Evolutionary conservation across 2,113 vertebrate genomes (phyloP), one percentile per base, ranked within the genome.

Genomic region (Cichladusa arquata): DNA sequence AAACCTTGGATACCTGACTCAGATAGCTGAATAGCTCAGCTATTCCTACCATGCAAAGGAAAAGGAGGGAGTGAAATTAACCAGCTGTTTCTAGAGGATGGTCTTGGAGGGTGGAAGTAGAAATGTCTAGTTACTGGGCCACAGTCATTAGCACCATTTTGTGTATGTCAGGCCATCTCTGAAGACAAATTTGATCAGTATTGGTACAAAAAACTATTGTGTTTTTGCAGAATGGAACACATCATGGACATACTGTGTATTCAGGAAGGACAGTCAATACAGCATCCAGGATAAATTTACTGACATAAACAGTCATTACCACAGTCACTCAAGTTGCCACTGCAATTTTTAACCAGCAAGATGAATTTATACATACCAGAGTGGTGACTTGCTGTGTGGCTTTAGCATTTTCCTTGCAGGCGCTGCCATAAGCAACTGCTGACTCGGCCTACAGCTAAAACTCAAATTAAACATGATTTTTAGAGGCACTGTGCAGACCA

Each of bases 191-290:
- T 58, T 23, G 3, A n/a, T 70, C 17, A 31, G 7, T 70, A 57
- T 70, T 0, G 0, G 8, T 40, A 54, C 6, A 7, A 88, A 56
- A 34, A 86, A 34, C 22, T 9, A 22, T 15, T 79, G 11, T 2
- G 23, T 69, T 88, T 80, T 70, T 67, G 20, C n/a, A 25, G 29
- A 91, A 83, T 34, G 18, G 60, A 5, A 66, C 10, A 74, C 11
- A 40, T 40, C 2, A 7, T 51, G 34, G 38, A 86, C 19, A 45
- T 31, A 25, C 12, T 34, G 6, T 64, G 45, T 51, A 48, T 66
- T 69, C 31, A 70, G 45, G 62, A 81, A 80, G 25, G n/a, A 74
- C 7, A 87, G 38, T n/a, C 20, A 42, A 26, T 64, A 33, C 17
- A 0, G 0, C 9, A 71, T 42, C n/a, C 25, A 29, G 29, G n/a